phyloP scores from a whole-genome alignment of 2,113 vertebrate genomes.

The Athene cunicularia region DNA sequence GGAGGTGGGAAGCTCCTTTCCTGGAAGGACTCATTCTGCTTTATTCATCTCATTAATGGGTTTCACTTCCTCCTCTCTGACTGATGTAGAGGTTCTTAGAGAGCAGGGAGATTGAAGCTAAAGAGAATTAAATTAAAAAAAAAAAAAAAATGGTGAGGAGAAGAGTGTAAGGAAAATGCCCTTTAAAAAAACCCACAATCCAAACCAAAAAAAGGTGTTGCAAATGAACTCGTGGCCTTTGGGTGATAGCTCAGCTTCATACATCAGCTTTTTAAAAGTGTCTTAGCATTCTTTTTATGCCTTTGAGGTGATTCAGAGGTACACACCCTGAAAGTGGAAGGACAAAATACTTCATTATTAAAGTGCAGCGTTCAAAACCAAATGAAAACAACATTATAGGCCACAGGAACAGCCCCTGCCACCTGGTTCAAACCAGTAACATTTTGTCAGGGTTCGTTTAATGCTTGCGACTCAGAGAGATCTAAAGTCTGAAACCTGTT shows the following conservation, averaged over 20 bases:
- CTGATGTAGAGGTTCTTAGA: not conserved
- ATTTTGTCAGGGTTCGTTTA: not conserved
- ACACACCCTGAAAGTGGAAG: not conserved
- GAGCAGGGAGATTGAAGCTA: not conserved
- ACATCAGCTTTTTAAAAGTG: not conserved
- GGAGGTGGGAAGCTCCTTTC: not conserved
- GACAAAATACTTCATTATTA: not conserved
- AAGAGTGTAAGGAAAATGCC: not conserved
- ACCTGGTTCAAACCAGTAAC: not conserved
- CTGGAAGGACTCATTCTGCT: not conserved
- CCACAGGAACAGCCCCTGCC: not conserved
- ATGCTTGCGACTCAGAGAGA: not conserved
- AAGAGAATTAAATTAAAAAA: not conserved
- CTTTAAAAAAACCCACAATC: not conserved
- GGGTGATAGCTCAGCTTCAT: not conserved
- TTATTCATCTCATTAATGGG: not conserved
- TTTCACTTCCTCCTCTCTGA: not conserved
- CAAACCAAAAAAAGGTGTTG: not conserved
- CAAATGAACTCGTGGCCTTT: fast-evolving
- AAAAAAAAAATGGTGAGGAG: not conserved
- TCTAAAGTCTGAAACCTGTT: not conserved
- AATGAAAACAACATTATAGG: not conserved
- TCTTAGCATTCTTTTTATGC: not conserved
- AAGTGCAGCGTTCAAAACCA: not conserved
- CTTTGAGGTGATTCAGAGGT: not conserved